A percentile compares a stretch with the other conserved stretches of the same genome.
These are phyloP conservation scores for Ganaspis brasiliensis DNA, from an alignment of 2,888 invertebrate genomes.

Conservation along the genomic window DNA sequence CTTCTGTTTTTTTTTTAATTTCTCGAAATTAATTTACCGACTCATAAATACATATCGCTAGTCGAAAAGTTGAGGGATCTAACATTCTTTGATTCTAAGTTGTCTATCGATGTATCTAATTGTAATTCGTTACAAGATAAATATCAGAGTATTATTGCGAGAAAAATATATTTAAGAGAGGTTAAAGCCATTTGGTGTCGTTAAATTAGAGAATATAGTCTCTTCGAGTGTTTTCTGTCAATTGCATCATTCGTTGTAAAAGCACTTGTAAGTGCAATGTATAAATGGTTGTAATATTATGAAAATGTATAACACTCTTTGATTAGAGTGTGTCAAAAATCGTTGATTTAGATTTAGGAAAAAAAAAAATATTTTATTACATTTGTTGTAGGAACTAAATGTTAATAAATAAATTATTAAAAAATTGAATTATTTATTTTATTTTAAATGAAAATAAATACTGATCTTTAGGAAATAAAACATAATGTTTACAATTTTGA, in stretches of 20 bases:
- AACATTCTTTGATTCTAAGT: slow-evolving; percentile 30
- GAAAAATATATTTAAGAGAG: slow-evolving; percentile 26
- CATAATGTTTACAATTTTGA: too few species aligned
- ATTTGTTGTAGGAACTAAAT: too few species aligned
- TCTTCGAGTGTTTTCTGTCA: slow-evolving; percentile 27
- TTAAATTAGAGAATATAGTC: slow-evolving; percentile 35
- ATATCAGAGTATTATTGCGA: slow-evolving; percentile 21
- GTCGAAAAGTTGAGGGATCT: slow-evolving; percentile 23
- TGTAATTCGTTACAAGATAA: slow-evolving; percentile 7
- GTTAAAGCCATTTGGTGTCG: slow-evolving; percentile 24
- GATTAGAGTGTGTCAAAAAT: slow-evolving; percentile 11
- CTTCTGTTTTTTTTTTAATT: not conserved
- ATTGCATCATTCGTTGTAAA: slow-evolving; percentile 26
- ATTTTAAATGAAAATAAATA: too few species aligned
- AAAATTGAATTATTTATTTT: too few species aligned
- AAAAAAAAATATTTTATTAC: too few species aligned
- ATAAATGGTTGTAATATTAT: slow-evolving; percentile 38
- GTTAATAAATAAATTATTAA: too few species aligned
- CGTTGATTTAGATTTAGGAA: too few species aligned
- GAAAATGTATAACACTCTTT: slow-evolving; percentile 18
- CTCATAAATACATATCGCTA: slow-evolving; percentile 31
- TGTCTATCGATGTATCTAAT: slow-evolving; percentile 18
- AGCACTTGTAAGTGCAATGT: slow-evolving; percentile 29
- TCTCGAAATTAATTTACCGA: slow-evolving; percentile 6
- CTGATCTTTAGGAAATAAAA: too few species aligned